Conservation (phyloP, 1,140 invertebrate species). For the Bombus vancouverensis region DNA sequence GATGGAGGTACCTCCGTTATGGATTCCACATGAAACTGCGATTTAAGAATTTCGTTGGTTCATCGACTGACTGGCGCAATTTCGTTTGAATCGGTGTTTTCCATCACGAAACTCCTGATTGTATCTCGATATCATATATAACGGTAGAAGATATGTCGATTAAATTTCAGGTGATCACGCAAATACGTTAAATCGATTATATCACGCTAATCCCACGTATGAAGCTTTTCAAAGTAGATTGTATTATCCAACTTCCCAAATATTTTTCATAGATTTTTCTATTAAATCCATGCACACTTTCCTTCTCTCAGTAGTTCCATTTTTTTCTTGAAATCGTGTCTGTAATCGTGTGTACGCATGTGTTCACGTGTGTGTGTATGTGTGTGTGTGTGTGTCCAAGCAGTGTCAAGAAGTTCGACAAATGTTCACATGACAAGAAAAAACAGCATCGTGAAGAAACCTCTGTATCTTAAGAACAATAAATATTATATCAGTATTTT, state of each 20-base stretch:
- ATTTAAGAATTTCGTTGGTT: not conserved
- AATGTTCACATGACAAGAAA: conserved; percentile 26
- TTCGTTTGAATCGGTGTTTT: not conserved
- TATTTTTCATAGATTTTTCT: too few species aligned
- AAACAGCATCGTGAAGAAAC: conserved; percentile 35
- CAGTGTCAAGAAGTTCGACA: conserved; percentile 2
- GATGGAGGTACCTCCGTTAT: accelerated
- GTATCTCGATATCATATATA: not conserved
- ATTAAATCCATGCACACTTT: not conserved
- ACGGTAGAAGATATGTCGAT: not conserved
- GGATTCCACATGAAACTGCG: not conserved
- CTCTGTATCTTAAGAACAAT: conserved; percentile 14
- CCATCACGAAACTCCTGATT: not conserved
- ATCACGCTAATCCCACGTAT: not conserved
- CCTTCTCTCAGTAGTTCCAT: not conserved
- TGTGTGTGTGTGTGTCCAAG: not conserved
- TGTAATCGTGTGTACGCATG: not conserved
- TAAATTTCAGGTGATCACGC: not conserved
- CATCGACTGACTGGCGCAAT: not conserved
- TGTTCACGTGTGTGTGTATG: too few species aligned
- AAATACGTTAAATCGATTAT: not conserved
- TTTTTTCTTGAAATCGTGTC: not conserved
- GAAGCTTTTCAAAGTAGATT: not conserved
- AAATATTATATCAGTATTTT: conserved; percentile 39
- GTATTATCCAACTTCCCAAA: too few species aligned